Base-by-base conservation (phyloP, 2,888 invertebrate species). In the Nasonia oneida region DNA sequence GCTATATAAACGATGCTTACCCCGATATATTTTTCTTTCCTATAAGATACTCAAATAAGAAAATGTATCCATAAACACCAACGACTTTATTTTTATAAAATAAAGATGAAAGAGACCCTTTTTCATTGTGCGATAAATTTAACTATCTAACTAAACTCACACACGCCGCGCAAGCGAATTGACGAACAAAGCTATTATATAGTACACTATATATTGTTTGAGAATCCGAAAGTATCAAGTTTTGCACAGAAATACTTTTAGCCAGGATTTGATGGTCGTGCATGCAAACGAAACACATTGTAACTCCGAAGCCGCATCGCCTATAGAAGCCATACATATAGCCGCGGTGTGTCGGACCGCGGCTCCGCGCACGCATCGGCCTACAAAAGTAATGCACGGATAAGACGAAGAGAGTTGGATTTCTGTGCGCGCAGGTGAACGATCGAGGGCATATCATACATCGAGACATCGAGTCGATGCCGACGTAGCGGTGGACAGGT, bases 191-290 rank as follows among this genome's bases (percentile, higher is more conserved):
- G 23, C 47, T 23, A 47, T 47, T 18, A 33, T 23, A 29, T 14
- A 15, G 18, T 18, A 18, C 33, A 12, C 14, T 50, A 37, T 57
- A 37, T 50, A 37, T 57, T n/a, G 57, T 76, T 50, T 18, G n/a
- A 53, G 10, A 33, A 75, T 53, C 50, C 29, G 23, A 29, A 64
- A 53, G n/a, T 8, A 29, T 8, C 3, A 29, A 18, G 10, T 70
- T 86, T 86, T 82, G 82, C 79, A 70, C 82, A 82, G 50, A 75
- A 79, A 83, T 86, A 83, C 79, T 86, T 81, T 79, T 77, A 81
- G 3, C 57, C 15, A 81, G 6, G 23, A 10, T 64, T 81, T 85
- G 64, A 67, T 64, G n/a, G 61, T 42, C 42, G 47, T 61, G 12
- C 23, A 61, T n/a, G 6, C n/a, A 50, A 47, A n/a, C 23, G 42